Conservation (phyloP, 2,888 invertebrate genomes). For the Sarcophaga carnaria region DNA sequence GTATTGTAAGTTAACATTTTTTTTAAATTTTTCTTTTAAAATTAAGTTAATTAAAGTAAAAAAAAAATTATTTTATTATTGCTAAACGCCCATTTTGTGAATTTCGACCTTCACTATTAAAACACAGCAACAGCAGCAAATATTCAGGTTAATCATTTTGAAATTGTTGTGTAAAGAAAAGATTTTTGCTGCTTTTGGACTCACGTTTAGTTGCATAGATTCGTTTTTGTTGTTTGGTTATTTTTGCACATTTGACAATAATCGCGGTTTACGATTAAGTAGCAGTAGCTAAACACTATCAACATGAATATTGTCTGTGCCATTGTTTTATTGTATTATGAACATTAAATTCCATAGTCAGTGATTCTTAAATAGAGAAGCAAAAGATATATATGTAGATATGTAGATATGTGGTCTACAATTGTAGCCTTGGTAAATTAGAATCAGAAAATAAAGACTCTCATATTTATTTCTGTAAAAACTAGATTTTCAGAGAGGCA, state of each 20-base stretch:
- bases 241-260: slow-evolving; percentile 36
- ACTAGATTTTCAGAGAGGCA: too few relatives aligned
- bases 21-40: too few relatives aligned
- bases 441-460: too few relatives aligned
- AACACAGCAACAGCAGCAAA: not conserved
- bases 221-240: not conserved
- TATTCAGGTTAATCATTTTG: slow-evolving; percentile 46
- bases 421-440: not conserved
- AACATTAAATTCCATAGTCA: not conserved
- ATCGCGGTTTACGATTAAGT: slow-evolving; percentile 11
- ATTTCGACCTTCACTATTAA: slow-evolving; percentile 18
- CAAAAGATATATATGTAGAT: not conserved
- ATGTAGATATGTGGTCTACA: not conserved
- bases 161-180: slow-evolving; percentile 8
- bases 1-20: too few relatives aligned
- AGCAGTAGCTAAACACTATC: not conserved
- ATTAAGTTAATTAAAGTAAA: not conserved
- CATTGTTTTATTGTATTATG: not conserved
- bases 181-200: slow-evolving; percentile 33
- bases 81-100: not conserved
- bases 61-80: not conserved
- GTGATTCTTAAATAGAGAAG: not conserved
- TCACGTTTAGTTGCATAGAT: not conserved
- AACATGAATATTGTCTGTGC: not conserved
- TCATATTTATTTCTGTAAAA: too few relatives aligned